phyloP scores from a whole-genome alignment of 2,113 vertebrate species.

The Eclectus roratus region DNA sequence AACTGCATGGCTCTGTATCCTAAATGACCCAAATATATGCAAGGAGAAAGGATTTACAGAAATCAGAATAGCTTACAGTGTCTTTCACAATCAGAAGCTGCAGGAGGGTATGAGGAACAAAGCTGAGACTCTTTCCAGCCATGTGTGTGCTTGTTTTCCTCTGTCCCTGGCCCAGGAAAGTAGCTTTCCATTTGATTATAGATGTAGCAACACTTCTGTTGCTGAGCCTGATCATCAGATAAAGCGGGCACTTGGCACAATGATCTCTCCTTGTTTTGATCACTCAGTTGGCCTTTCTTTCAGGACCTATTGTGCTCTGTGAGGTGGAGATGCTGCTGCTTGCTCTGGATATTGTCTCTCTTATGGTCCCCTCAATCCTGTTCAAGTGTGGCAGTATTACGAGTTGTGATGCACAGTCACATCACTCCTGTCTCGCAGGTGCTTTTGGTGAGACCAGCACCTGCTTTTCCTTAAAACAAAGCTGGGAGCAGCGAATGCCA shows the following conservation, averaged over 20 bases:
- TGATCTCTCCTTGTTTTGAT: not conserved
- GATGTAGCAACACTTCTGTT: constrained; percentile 64
- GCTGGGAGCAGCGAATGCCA: not conserved
- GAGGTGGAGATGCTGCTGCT: not conserved
- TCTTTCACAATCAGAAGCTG: not conserved
- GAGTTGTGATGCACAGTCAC: not conserved
- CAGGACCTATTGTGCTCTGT: not conserved
- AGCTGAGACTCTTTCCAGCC: not conserved
- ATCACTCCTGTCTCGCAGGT: not conserved
- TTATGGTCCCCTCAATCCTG: rapidly evolving
- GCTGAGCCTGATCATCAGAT: constrained; percentile 75
- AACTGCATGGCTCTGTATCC: not conserved
- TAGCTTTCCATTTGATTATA: constrained; percentile 72
- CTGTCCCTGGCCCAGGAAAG: constrained; percentile 51
- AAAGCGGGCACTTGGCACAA: constrained; percentile 74
- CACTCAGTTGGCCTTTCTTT: not conserved
- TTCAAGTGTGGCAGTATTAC: not conserved
- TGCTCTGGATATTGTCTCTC: not conserved
- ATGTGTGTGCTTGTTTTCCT: not conserved
- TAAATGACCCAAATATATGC: not conserved
- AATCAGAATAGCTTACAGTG: not conserved
- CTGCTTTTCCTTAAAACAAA: not conserved
- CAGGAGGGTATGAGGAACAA: not conserved
- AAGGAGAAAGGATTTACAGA: not conserved
- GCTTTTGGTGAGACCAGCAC: not conserved